Conservation (phyloP, 2,797 vertebrate genomes). For the Pyrocephalus nanus region DNA sequence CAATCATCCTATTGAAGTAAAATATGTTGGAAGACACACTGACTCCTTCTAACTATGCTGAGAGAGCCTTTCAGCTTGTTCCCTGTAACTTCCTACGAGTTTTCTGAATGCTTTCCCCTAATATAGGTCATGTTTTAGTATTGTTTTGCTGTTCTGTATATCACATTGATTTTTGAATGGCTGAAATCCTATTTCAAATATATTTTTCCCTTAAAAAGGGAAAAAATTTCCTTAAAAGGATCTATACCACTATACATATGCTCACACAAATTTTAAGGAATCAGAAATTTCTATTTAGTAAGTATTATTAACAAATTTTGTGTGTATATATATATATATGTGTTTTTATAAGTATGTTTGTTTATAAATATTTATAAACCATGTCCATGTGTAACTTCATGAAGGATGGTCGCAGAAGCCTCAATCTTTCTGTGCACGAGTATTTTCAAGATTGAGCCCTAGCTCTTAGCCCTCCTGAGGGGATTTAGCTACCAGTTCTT, state of each 20-base stretch:
- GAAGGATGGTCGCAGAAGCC: fast-evolving
- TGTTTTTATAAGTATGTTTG: background rate
- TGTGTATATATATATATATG: background rate
- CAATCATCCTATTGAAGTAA: background rate
- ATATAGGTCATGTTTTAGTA: background rate
- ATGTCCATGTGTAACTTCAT: fast-evolving
- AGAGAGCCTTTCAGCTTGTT: background rate
- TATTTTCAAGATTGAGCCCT: background rate
- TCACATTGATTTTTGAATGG: background rate
- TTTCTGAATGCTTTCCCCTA: background rate
- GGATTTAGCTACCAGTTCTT: background rate
- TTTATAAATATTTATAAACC: background rate
- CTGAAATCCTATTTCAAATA: background rate
- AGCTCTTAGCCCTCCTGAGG: background rate
- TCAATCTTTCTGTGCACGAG: background rate
- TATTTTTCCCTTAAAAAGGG: background rate
- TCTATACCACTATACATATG: too few species aligned
- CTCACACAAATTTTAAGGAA: background rate
- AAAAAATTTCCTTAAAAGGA: background rate
- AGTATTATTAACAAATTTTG: background rate
- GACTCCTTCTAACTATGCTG: background rate
- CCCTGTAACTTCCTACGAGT: background rate
- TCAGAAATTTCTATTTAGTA: background rate
- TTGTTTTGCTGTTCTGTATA: background rate
- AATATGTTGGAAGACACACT: background rate